Evolutionary conservation across 1,140 invertebrate species (phyloP).

Genomic region (Lordiphosa stackelbergi): DNA sequence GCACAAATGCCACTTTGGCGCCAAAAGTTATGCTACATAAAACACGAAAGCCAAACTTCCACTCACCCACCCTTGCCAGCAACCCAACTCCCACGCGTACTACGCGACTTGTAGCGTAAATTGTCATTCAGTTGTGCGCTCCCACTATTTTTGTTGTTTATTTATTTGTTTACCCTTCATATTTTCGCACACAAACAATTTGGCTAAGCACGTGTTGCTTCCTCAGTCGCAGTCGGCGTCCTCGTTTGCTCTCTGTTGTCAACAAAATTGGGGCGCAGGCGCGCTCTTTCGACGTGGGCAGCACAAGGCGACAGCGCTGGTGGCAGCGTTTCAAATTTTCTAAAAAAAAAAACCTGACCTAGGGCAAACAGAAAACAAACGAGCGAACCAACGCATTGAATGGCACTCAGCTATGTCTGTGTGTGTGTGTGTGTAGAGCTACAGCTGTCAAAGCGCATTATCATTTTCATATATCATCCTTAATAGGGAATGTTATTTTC

Average conservation of each 20-base stretch:
- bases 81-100: constrained; percentile 20
- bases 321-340: constrained; percentile 34
- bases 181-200: constrained; percentile 20
- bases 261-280: constrained; percentile 47
- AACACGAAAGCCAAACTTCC: constrained; percentile 28
- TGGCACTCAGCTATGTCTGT: constrained; percentile 19
- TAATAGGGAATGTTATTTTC: constrained; percentile 39
- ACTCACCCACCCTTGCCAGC: constrained; percentile 6
- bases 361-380: constrained; percentile 48
- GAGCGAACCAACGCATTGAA: constrained; percentile 37
- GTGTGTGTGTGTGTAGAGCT: constrained; percentile 25
- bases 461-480: constrained; percentile 64
- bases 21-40: constrained; percentile 65
- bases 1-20: constrained; percentile 55
- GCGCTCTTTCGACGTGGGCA: constrained; percentile 43
- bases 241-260: constrained; percentile 27
- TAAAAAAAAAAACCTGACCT: constrained; percentile 58
- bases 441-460: constrained; percentile 61
- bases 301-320: constrained; percentile 12
- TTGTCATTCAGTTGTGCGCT: constrained; percentile 55
- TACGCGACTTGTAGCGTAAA: constrained; percentile 63
- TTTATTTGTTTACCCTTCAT: constrained; percentile 58
- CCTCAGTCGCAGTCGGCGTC: not conserved
- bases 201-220: constrained; percentile 61
- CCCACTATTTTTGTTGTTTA: constrained; percentile 40